Conservation (phyloP, 2,113 vertebrate species). For the Chamaetylas fuelleborni region DNA sequence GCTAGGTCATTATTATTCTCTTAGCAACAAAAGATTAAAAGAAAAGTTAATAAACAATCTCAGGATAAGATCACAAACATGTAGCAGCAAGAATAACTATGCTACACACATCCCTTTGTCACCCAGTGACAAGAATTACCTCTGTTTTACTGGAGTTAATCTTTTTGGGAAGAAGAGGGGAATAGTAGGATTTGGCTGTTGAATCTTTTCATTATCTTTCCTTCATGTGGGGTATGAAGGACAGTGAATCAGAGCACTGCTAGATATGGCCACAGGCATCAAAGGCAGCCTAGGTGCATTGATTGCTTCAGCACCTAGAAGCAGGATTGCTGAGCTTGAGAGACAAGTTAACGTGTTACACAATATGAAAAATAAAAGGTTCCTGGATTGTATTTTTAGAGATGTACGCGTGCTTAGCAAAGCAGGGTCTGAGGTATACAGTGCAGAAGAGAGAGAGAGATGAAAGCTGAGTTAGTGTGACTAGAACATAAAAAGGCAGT, state of each 20-base stretch:
- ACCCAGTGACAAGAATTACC: not conserved
- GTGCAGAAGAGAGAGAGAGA: not conserved
- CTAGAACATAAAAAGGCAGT: not conserved
- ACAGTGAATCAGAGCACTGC: not conserved
- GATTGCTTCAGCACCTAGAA: not conserved
- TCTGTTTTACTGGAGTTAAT: not conserved
- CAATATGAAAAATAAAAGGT: not conserved
- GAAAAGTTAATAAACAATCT: not conserved
- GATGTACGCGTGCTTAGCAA: not conserved
- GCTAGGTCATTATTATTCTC: slow-evolving; percentile 4
- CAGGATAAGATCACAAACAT: not conserved
- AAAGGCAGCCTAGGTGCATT: not conserved
- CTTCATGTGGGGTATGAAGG: not conserved
- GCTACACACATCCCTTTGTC: not conserved
- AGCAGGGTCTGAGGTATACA: not conserved
- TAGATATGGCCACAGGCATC: not conserved
- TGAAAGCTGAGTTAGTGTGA: not conserved
- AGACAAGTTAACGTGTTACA: not conserved
- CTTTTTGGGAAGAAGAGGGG: not conserved
- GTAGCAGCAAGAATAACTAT: not conserved
- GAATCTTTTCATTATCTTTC: not conserved
- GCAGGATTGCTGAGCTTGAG: not conserved
- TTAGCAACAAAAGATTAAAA: slow-evolving; percentile 9
- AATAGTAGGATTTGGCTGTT: slow-evolving; percentile 6
- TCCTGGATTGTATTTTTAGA: slow-evolving; percentile 3